Percentiles rank a stretch among this genome's conserved stretches.
Conservation (phyloP, 2,113 vertebrate species). For the Hemiscyllium ocellatum region DNA sequence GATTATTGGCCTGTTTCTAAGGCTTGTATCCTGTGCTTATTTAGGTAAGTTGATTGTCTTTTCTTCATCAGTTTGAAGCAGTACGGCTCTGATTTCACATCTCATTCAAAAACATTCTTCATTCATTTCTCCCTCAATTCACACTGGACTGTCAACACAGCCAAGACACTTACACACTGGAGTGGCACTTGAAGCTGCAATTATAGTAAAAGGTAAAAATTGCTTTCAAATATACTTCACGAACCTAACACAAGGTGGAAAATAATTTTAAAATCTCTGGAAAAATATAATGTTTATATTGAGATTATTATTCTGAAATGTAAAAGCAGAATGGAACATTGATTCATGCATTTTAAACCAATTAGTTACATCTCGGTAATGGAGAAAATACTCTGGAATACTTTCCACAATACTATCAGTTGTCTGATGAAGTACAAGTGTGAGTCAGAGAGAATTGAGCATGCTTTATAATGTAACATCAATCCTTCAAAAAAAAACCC, state of each 20-base stretch:
- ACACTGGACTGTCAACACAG: not conserved
- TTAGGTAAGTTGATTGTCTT: too few species aligned
- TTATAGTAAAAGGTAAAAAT: not conserved
- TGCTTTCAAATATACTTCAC: not conserved
- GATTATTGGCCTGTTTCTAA: too few species aligned
- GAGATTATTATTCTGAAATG: not conserved
- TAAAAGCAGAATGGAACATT: not conserved
- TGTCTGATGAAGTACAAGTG: not conserved
- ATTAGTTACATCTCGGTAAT: not conserved
- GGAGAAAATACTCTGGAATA: not conserved
- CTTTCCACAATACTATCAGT: not conserved
- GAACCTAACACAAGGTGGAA: not conserved
- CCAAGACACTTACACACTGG: not conserved
- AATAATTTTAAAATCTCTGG: not conserved
- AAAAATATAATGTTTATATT: not conserved
- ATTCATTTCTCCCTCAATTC: not conserved
- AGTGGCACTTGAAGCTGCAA: not conserved
- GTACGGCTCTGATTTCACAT: too few species aligned
- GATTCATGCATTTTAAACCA: not conserved
- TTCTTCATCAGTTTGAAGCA: too few species aligned
- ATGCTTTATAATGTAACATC: not conserved
- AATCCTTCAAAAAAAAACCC: constrained; percentile 4
- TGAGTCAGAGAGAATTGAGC: not conserved
- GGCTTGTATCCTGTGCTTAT: too few species aligned
- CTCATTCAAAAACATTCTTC: not conserved